A percentile compares a stretch with the other conserved stretches of the same genome.
Conservation (phyloP, 2,888 invertebrate genomes). For the Parascotia fuliginaria region DNA sequence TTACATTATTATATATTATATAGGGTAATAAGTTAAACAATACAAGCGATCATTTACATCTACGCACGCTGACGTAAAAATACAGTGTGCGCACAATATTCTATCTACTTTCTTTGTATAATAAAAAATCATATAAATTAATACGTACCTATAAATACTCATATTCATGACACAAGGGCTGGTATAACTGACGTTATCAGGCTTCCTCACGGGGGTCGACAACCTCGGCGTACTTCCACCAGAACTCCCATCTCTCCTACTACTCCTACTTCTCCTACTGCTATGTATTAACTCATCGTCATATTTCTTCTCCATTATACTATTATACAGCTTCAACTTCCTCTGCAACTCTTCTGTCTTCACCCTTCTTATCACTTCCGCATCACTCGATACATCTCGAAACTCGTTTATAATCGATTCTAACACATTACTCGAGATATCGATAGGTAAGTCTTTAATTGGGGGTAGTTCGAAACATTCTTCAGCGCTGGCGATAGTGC, state of each 20-base stretch:
- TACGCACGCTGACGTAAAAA: no score
- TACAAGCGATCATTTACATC: no score
- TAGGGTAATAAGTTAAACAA: no score
- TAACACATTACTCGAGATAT: slow-evolving; percentile 73
- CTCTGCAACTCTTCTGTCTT: slow-evolving; percentile 68
- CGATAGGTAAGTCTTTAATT: slow-evolving; percentile 78
- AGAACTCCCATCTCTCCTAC: slow-evolving; percentile 58
- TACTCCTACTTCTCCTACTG: slow-evolving; percentile 71
- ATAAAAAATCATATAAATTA: neutral
- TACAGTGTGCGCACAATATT: no score
- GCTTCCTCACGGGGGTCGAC: slow-evolving; percentile 57
- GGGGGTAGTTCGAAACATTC: slow-evolving; percentile 91
- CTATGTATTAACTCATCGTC: slow-evolving; percentile 90
- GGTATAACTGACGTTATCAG: slow-evolving; percentile 58
- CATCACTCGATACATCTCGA: slow-evolving; percentile 65
- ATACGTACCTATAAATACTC: slow-evolving; percentile 61
- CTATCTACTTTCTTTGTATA: no score
- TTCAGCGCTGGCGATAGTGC: slow-evolving; percentile 86
- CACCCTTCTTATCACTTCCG: slow-evolving; percentile 61
- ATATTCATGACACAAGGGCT: slow-evolving; percentile 69
- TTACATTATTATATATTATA: no score
- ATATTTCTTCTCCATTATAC: slow-evolving; percentile 90
- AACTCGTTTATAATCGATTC: slow-evolving; percentile 79
- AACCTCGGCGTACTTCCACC: slow-evolving; percentile 62
- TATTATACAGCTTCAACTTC: slow-evolving; percentile 88